Conservation (phyloP, 2,888 invertebrate genomes). For the Lysandra coridon region DNA sequence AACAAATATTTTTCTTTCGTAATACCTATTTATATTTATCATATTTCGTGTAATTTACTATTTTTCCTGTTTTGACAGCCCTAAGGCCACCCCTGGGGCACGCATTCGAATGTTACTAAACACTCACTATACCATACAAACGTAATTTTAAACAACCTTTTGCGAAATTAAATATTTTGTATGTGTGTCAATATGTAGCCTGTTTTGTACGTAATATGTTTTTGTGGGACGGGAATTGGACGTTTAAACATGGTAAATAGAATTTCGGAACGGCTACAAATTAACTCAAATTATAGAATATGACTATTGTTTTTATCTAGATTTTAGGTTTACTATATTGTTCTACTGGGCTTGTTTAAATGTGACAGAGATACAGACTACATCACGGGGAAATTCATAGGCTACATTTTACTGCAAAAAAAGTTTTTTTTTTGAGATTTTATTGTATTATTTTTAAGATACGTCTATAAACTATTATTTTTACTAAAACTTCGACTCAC, state of each 20-base stretch:
- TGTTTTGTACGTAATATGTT: conserved; percentile 38
- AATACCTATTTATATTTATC: background rate
- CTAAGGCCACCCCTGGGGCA: conserved; percentile 55
- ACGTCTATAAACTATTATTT: no score
- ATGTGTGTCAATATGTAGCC: conserved; percentile 35
- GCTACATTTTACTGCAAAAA: no score
- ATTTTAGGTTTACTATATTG: no score
- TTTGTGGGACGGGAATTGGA: background rate
- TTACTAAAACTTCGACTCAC: no score
- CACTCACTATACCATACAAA: conserved; percentile 47
- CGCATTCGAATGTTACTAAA: conserved; percentile 53
- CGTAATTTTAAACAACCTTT: conserved; percentile 33
- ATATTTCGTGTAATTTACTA: background rate
- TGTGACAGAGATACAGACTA: no score
- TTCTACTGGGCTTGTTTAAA: no score
- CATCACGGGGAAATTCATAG: no score
- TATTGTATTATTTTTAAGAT: no score
- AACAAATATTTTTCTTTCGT: no score
- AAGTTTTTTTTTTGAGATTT: no score
- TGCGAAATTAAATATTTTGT: conserved; percentile 36
- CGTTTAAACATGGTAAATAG: background rate
- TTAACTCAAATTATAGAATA: background rate
- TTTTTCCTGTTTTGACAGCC: background rate
- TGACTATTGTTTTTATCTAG: no score
- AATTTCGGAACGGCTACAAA: background rate